phyloP scores from a whole-genome alignment of 1,140 invertebrate genomes.

The Ooceraea biroi region DNA sequence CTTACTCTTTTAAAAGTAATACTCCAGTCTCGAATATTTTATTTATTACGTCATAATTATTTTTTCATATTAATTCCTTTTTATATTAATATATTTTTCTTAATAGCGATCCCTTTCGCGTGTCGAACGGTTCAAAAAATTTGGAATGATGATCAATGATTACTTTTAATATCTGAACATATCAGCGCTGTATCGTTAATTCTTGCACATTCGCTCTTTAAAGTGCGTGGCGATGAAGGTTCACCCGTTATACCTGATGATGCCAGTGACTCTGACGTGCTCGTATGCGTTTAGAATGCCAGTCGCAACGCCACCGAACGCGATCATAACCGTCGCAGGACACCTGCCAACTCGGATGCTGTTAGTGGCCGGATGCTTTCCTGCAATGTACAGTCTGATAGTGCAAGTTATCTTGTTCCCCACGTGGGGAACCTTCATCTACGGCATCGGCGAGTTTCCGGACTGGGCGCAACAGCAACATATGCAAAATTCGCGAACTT shows the following conservation, averaged over 20 bases:
- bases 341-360: constrained; percentile 90
- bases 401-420: constrained; percentile 80
- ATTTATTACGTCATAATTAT: not conserved
- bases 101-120: too few relatives aligned
- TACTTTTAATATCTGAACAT: too few relatives aligned
- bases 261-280: constrained; percentile 93
- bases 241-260: constrained; percentile 95
- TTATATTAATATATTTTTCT: too few relatives aligned
- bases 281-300: constrained; percentile 92
- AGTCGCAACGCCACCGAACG: constrained; percentile 94
- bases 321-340: constrained; percentile 93
- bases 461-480: constrained; percentile 77
- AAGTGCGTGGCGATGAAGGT: constrained; percentile 88
- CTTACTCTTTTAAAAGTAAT: too few relatives aligned
- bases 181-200: not conserved
- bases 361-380: constrained; percentile 85
- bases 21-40: too few relatives aligned
- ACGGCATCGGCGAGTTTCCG: constrained; percentile 85
- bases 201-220: constrained; percentile 22
- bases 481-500: constrained; percentile 2
- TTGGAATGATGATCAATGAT: too few relatives aligned
- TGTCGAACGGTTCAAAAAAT: too few relatives aligned
- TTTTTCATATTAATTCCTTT: too few relatives aligned
- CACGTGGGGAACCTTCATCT: constrained; percentile 84
- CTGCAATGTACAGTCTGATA: constrained; percentile 79